Evolutionary conservation across 2,113 vertebrate species (phyloP).

Genomic region (Lota lota): DNA sequence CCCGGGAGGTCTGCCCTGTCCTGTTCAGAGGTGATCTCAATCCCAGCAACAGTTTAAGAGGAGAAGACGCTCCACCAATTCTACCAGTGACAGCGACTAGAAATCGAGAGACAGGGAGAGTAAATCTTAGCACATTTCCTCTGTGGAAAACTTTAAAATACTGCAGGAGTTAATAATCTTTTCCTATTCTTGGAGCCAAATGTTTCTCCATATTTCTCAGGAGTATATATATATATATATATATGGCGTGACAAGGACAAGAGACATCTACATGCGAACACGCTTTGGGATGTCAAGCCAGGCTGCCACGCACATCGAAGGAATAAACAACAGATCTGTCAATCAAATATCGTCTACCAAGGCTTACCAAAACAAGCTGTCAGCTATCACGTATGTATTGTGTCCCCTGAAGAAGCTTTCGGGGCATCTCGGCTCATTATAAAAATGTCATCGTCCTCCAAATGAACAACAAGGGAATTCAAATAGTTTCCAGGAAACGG

Average conservation of each 20-base stretch:
- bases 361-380: constrained; percentile 17
- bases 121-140: too few relatives aligned
- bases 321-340: constrained; percentile 35
- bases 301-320: constrained; percentile 10
- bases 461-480: too few relatives aligned
- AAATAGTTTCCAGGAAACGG: too few relatives aligned
- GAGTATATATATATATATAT: too few relatives aligned
- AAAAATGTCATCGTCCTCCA: background rate
- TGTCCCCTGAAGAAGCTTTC: background rate
- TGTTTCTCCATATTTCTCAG: too few relatives aligned
- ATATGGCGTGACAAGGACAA: background rate
- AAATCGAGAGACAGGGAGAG: too few relatives aligned
- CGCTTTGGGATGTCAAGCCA: constrained; percentile 27
- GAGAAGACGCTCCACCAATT: too few relatives aligned
- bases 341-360: constrained; percentile 17
- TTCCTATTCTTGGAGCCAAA: background rate
- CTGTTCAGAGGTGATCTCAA: too few relatives aligned
- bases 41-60: too few relatives aligned
- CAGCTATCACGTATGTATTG: background rate
- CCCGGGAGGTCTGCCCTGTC: too few relatives aligned
- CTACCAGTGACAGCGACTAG: too few relatives aligned
- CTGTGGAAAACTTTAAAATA: background rate
- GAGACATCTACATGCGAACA: constrained; percentile 3
- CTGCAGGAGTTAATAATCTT: constrained; percentile 1
- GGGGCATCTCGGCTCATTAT: background rate